phyloP scores from a whole-genome alignment of 35 echinoderm and acorn worm genomes.

The Holothuria glaberrima region DNA sequence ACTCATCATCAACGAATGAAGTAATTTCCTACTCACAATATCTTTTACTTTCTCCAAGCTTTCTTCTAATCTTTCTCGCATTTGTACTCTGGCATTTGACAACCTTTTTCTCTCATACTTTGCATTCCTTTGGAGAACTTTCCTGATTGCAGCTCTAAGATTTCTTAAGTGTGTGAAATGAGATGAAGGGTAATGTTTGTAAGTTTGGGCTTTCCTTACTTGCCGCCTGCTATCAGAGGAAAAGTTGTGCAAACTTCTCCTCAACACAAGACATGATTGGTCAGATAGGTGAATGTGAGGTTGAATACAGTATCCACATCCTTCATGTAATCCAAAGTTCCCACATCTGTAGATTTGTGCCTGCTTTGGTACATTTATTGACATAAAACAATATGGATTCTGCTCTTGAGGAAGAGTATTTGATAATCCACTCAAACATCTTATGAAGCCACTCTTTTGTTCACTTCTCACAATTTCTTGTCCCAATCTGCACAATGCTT shows the following conservation, averaged over 20 bases:
- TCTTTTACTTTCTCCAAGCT: slow-evolving; percentile 20
- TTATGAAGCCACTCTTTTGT: too few relatives aligned
- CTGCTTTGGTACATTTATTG: too few relatives aligned
- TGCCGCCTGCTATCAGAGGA: slow-evolving; percentile 12
- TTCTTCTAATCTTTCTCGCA: slow-evolving; percentile 23
- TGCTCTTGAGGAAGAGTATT: too few relatives aligned
- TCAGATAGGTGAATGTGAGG: background rate
- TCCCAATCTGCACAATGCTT: too few relatives aligned
- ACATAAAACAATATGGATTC: too few relatives aligned
- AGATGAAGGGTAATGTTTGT: slow-evolving; percentile 49
- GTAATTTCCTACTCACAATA: slow-evolving; percentile 10
- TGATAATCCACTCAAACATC: too few relatives aligned
- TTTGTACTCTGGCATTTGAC: slow-evolving; percentile 15
- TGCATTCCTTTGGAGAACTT: slow-evolving; percentile 25
- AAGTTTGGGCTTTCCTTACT: slow-evolving; percentile 27
- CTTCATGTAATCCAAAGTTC: too few relatives aligned
- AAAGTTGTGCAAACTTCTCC: slow-evolving; percentile 28
- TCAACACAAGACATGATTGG: background rate
- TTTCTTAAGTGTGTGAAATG: slow-evolving; percentile 51
- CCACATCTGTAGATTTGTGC: too few relatives aligned
- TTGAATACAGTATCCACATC: too few relatives aligned
- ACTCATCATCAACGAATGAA: too few relatives aligned
- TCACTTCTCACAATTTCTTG: too few relatives aligned
- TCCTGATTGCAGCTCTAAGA: slow-evolving; percentile 25
- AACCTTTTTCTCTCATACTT: slow-evolving; percentile 35